Base-by-base conservation (phyloP, 2,888 invertebrate genomes). In the Eilema griseolum region DNA sequence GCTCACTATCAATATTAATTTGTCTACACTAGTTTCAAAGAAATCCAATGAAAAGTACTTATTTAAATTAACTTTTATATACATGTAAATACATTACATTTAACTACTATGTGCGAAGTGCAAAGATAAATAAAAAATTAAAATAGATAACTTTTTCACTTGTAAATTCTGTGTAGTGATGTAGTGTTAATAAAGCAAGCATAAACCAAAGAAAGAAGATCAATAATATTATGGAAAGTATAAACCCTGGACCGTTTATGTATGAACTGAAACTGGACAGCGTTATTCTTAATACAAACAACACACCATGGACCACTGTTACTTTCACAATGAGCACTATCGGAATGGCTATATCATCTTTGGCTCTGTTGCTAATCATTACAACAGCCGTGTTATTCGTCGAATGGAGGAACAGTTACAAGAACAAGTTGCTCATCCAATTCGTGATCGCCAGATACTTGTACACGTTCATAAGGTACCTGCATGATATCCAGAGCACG, bases 341-440 rank as follows among this genome's bases (percentile, higher is more conserved):
- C 20, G 95, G 94, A 0, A 83, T 95, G 37, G 62, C 73, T 0
- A 71, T 94, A 0, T 91, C 92, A 1, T 71, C 83, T 0, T 66
- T 79, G 8, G 90, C 93, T 1, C 70, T 93, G n/a, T 16, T 84
- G 0, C 75, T 94, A 2, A 86, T 95, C 2, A 71, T 92, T 10
- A 68, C 90, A 20, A 95, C 94, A 0, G 91, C 93, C 0, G 56
- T 80, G 0, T 73, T 93, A 0, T 93, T 93, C 73, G 75, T 78
- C 33, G 91, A 93, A 86, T 95, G 95, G 95, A 89, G 95, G 67
- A 77, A 80, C 2, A 89, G 70, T 56, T 90, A 90, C 82, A 95
- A 95, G 76, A 95, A 95, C 66, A 92, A 93, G 74, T 77, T 93
- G 0, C 88, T 95, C 14, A 83, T 92, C 2, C 95, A 95, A 69